Base-by-base conservation (phyloP, 2,888 invertebrate species). In the Strigamia crassipes region DNA sequence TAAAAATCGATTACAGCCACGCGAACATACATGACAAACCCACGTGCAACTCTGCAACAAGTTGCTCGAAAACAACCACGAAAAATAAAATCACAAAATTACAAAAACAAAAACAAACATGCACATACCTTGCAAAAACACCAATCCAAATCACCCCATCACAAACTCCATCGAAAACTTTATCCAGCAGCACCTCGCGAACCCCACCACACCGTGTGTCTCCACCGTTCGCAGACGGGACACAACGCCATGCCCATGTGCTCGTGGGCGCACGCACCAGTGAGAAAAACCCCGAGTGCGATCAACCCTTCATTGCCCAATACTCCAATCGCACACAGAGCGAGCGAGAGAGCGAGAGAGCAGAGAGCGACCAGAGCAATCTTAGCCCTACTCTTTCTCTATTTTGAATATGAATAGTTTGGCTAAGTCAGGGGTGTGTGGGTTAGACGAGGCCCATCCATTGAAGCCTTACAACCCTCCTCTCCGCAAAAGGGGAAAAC, bases 381-480 rank as follows among this genome's bases (percentile, higher is more conserved):
- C 78, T 38, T 78, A 41, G 38, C 34, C 41, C 41, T 34, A 18
- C 41, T 38, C 23, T 78, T 78, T 34, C 41, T 38, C 23, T 78
- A 13, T 12, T 78, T 78, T 78, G 78, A 78, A 78, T 78, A 78
- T 78, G 78, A 78, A 78, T 78, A 78, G 61, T 66, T 66, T 66
- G 12, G 12, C 78, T 18, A 78, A 78, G 78, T 78, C 78, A 78
- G 78, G 78, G 78, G 41, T 78, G 78, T 66, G 23, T 66, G 78
- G 78, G 78, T 38, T 46, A 34, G 78, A 18, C 78, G n/a, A 38
- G 78, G 38, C 78, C 78, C 41, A 78, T 41, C 41, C 78, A 78
- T 78, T 78, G 38, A 78, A 78, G 78, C 78, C 78, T 41, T 78
- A n/a, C 78, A 78, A 78, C 41, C 41, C 78, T 41, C 41, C 78